Evolutionary conservation across 2,888 invertebrate species (phyloP), one percentile per base, ranked within the genome.

Genomic region (Spilosoma lubricipeda): DNA sequence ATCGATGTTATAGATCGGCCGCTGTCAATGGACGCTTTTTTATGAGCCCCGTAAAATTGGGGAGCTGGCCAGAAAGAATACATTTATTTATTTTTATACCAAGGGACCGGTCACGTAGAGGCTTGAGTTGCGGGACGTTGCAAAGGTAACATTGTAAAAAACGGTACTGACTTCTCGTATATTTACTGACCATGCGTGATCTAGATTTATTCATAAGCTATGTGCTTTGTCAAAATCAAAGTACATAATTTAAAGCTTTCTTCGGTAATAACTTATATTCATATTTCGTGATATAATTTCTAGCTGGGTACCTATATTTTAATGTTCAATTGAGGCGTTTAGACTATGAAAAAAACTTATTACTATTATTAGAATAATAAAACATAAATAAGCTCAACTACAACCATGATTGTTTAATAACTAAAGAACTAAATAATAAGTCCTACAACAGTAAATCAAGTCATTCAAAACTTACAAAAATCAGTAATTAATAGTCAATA

Each of bases 31-130:
- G 81, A 77, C 83, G 81, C 68, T 79, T 89, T 91, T 92, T 92
- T 91, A 88, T 90, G 87, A 81, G 76, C 75, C 74, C 84, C 86
- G 86, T 87, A 88, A 88, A 90, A 85, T 85, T 77, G 77, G 82
- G 69, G 71, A 80, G 81, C 81, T 82, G 77, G 74, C 80, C 84
- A 82, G 77, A 83, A 82, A 81, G 82, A 86, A 88, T 85, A 86
- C 84, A 87, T 88, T 87, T 90, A 88, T 90, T 88, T 91, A 88
- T 90, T 89, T 89, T 84, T 85, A 86, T 84, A 87, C 74, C 76
- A 77, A 84, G 82, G 87, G 86, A 85, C 80, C 81, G 83, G 88
- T 90, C 91, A 91, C 91, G 90, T 90, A 88, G 73, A 80, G 83
- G 77, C 68, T 76, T 70, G 83, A 84, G 80, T 80, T 84, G 86